Base-by-base conservation (phyloP, 2,888 invertebrate genomes). In the Timema cristinae region DNA sequence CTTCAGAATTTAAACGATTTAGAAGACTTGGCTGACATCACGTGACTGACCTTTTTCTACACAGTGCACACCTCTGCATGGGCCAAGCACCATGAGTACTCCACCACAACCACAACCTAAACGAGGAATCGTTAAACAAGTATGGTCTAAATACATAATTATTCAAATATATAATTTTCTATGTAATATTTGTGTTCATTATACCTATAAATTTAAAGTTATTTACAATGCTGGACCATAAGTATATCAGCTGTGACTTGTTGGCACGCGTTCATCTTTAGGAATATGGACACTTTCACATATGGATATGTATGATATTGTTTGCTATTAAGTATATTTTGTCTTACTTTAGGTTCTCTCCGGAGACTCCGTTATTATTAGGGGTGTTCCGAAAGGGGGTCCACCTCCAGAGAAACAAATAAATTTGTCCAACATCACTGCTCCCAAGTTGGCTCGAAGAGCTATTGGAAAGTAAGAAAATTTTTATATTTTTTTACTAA, bases 371-470 rank as follows among this genome's bases (percentile, higher is more conserved):
- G 88, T 99, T 73, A 91, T 97, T 68, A 93, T 99, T 78, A 88
- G 97, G 80, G 95, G 91, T 75, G 87, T 90, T 76, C 91, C 92
- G 0, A 89, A 89, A 80, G 88, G 88, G 72, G 94, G 95, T 16
- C 95, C 95, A 54, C 97, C 98, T 61, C 94, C 93, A 74, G 98
- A 98, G 84, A 92, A 93, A 83, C 92, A 93, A 76, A 88, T 99
- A 70, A 92, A 91, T 75, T 89, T 99, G 77, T 94, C 96, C 51
- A 94, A 94, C 81, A 90, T 99, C 77, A 89, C 89, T 75, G 98
- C 98, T 71, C 98, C 98, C 16, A 94, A 96, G 84, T 86, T 98
- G 74, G 95, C 91, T 7, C 86, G 93, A 76, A 86, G 94, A 78
- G 90, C 72, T 50, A 69, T 50, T 50, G 67, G 61, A 67, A 69